Conservation (phyloP, 2,888 invertebrate genomes). For the Stenurella melanura region DNA sequence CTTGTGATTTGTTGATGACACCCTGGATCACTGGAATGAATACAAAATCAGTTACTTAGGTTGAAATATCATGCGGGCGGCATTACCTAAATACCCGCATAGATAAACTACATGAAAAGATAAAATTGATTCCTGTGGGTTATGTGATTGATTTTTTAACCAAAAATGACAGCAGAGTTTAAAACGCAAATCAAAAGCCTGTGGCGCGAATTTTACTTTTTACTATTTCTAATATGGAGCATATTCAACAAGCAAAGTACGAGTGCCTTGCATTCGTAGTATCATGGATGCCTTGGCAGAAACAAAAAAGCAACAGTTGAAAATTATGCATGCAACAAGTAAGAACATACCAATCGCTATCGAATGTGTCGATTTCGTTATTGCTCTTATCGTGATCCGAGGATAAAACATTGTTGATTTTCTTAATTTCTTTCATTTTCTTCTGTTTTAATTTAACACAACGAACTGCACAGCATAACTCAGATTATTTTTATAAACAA, state of each 20-base stretch:
- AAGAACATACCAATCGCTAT: constrained; percentile 16
- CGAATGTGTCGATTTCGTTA: background rate
- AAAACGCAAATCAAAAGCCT: too few species aligned
- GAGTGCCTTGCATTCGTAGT: background rate
- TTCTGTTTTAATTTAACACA: background rate
- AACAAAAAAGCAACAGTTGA: constrained; percentile 21
- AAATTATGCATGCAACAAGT: constrained; percentile 12
- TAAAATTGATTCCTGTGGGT: background rate
- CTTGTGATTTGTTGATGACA: constrained; percentile 74
- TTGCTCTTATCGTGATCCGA: background rate
- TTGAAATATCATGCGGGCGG: constrained; percentile 22
- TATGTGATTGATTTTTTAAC: constrained; percentile 22
- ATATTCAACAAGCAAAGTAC: background rate
- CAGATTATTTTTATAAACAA: background rate
- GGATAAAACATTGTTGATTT: background rate
- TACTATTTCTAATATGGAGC: too few species aligned
- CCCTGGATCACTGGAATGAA: constrained; percentile 68
- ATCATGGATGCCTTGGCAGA: background rate
- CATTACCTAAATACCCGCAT: constrained; percentile 35
- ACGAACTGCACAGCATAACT: background rate
- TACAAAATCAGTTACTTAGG: constrained; percentile 1
- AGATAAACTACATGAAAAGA: background rate
- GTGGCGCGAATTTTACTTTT: too few species aligned
- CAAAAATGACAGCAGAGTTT: background rate
- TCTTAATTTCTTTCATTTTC: background rate